Base-by-base conservation (phyloP, 2,888 invertebrate species). In the Kryphioiulus occultus region DNA sequence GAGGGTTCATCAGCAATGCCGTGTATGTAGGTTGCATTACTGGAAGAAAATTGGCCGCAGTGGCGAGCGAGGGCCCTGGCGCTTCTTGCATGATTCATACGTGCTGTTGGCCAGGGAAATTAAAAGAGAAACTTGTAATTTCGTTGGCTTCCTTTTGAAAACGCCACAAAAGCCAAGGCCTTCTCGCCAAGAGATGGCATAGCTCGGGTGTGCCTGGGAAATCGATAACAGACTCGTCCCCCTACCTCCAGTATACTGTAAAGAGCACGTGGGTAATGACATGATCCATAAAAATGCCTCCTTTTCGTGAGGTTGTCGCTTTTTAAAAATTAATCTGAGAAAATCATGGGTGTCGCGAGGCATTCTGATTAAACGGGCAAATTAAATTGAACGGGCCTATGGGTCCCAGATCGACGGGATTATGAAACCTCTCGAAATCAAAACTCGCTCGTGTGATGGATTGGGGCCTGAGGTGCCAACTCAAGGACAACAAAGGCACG, bases 71-170 rank as follows among this genome's bases (percentile, higher is more conserved):
- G 32, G 44, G 85, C 85, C 42, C 42, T 84, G 7, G 84, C 19
- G 84, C 78, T 85, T 85, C 42, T 85, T 85, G 85, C 85, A 85
- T 85, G 85, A 85, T 85, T 85, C 85, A 85, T 85, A 85, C 19
- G 85, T 85, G 85, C 85, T 85, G 85, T 85, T 85, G 85, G 44
- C 85, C 85, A 42, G 85, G 85, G 85, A 85, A 85, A 85, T 85
- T 85, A 85, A 85, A 85, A 85, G 85, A 42, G 85, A 85, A 85
- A 78, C 42, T 85, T n/a, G 39, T 85, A 85, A 85, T 85, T 85
- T 85, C 39, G 85, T 85, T 85, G 85, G 85, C 85, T 85, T 85
- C 85, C 42, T 85, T 85, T 85, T 85, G 22, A 78, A 78, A 78
- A 78, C 78, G 78, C 15, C 78, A 78, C 78, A 78, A 78, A 78